These are phyloP conservation scores for Rhyzopertha dominica DNA, from an alignment of 1,140 invertebrate genomes.

Conservation along the genomic window DNA sequence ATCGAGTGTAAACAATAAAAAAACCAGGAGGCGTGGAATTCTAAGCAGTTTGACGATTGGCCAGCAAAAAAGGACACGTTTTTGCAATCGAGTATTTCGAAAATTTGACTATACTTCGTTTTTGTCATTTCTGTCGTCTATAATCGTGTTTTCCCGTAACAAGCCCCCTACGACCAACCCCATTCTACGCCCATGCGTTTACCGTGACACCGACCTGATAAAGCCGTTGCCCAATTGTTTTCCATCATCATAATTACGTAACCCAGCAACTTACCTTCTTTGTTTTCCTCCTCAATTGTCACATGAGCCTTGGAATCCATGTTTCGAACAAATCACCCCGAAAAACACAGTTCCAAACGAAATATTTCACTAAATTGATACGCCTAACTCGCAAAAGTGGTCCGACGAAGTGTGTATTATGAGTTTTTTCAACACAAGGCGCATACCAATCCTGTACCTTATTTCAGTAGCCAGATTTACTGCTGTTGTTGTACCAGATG, in stretches of 20 bases:
- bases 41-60: no score
- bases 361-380: slow-evolving; percentile 3
- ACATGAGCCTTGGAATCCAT: slow-evolving; percentile 25
- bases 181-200: no score
- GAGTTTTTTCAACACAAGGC: slow-evolving; percentile 39
- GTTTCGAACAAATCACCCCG: no score
- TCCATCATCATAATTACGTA: neutral
- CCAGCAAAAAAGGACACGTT: no score
- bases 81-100: no score
- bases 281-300: slow-evolving; percentile 18
- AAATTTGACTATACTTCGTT: no score
- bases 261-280: slow-evolving; percentile 19
- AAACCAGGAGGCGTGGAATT: no score
- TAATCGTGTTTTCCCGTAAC: no score
- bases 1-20: no score
- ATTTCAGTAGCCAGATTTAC: slow-evolving; percentile 44
- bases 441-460: slow-evolving; percentile 44
- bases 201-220: neutral
- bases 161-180: no score
- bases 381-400: slow-evolving; percentile 37
- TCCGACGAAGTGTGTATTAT: slow-evolving; percentile 44
- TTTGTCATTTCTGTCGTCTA: no score
- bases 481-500: slow-evolving; percentile 7
- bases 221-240: neutral
- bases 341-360: no score